These are phyloP conservation scores for Neodon shergylaensis DNA, from an alignment of 2,113 vertebrate species.

Conservation along the genomic window DNA sequence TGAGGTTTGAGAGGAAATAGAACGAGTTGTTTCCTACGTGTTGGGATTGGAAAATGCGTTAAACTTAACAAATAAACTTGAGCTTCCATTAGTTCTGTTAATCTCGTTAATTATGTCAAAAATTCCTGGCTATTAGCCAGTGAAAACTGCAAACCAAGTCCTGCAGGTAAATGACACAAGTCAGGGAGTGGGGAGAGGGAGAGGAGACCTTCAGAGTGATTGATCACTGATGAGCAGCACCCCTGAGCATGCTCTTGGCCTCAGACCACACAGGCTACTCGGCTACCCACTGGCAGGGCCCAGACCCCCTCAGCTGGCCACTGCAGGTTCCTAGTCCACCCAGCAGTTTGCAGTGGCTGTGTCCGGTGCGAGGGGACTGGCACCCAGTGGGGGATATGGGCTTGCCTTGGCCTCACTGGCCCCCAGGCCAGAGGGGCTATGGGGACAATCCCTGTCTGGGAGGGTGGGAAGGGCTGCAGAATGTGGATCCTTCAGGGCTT, in stretches of 20 bases:
- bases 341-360: neutral
- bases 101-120: neutral
- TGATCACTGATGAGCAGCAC: neutral
- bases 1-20: too few species aligned
- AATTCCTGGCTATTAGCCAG: neutral
- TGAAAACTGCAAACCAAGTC: neutral
- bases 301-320: neutral
- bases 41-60: neutral
- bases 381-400: neutral
- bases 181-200: neutral
- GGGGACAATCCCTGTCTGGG: neutral
- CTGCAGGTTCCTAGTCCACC: neutral
- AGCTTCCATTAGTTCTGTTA: neutral
- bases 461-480: neutral
- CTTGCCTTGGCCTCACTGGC: neutral
- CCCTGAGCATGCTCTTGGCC: neutral
- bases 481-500: neutral
- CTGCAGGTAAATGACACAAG: neutral
- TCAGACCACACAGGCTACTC: neutral
- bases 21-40: neutral
- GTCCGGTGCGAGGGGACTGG: neutral
- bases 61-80: neutral
- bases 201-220: neutral
- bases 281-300: neutral
- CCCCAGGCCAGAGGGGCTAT: rapidly evolving